Conservation (phyloP, 2,888 invertebrate species). For the Trichogramma dendrolimi region DNA sequence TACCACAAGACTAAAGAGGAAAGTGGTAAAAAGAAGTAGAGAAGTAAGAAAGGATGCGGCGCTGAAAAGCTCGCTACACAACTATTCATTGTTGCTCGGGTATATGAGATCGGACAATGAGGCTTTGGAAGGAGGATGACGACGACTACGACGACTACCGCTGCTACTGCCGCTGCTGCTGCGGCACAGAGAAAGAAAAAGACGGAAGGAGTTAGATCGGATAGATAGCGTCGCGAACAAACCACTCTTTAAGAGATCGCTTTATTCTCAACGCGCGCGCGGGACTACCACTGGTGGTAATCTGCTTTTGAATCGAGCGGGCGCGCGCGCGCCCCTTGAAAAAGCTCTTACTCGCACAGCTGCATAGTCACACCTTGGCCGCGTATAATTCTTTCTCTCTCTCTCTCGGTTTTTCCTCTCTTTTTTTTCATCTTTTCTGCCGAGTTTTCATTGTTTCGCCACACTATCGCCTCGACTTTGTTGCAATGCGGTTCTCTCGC, state of each 20-base stretch:
- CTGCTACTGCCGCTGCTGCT: background rate
- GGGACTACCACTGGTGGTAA: background rate
- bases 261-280: conserved; percentile 10
- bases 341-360: background rate
- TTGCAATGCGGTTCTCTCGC: too few relatives aligned
- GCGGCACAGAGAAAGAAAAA: background rate
- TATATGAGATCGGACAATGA: conserved; percentile 18
- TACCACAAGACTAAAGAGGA: background rate
- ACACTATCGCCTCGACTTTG: too few relatives aligned
- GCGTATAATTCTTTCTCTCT: too few relatives aligned
- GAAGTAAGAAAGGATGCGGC: conserved; percentile 1
- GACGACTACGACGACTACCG: too few relatives aligned
- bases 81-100: conserved; percentile 29
- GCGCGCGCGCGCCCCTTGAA: conserved; percentile 5
- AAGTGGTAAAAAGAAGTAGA: conserved; percentile 2
- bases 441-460: too few relatives aligned
- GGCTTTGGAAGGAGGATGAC: conserved; percentile 8
- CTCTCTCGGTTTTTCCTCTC: too few relatives aligned
- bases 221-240: conserved; percentile 19
- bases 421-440: too few relatives aligned
- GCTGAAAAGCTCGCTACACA: conserved; percentile 1
- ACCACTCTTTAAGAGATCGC: conserved; percentile 19
- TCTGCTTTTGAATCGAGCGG: conserved; percentile 18
- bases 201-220: conserved; percentile 11
- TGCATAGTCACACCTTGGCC: conserved; percentile 5